Base-by-base conservation (phyloP, 1,140 invertebrate genomes). In the Patella vulgata region DNA sequence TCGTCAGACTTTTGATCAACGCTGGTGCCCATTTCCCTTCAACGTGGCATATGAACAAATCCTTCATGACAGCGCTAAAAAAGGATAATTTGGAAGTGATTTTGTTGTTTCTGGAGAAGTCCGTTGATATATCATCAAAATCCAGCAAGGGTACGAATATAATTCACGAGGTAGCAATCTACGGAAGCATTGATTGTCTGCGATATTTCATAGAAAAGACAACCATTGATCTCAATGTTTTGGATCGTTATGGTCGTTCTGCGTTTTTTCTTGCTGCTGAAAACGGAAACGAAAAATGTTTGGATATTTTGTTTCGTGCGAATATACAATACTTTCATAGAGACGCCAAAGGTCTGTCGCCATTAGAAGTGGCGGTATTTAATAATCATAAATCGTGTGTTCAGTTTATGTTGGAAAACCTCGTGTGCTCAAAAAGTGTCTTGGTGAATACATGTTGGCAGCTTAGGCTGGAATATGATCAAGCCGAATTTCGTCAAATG, bases 251-350 rank as follows among this genome's bases (percentile, higher is more conserved):
- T 28, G 8, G 55, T 12, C 12, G 21, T 6, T 27, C 55, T 0
- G 23, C 55, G 12, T 39, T 40, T 31, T 40, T 44, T 31, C 23
- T 31, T 8, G 55, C 55, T n/a, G 55, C 55, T 11, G 36, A 57
- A 44, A 17, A 57, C 1, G 55, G 55, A 25, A 39, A 57, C 27
- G 23, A 14, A 0, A 28, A 17, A 3, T 57, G 55, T 42, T 25
- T 57, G 28, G 40, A 57, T 21, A 30, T 57, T 3, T 17, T 57
- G 40, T 57, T 57, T 25, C 23, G 43, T 43, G 53, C 53, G 27
- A 25, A 23, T 12, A 28, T 14, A 12, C 25, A 57, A 19, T 57
- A 30, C 28, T 57, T 42, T 23, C 23, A 42, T n/a, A 8, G 8
- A 3, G 55, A 57, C 19, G 23, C 23, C 14, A 39, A 30, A 6